Evolutionary conservation across 2,113 vertebrate species (phyloP), one percentile per base, ranked within the genome.

Genomic region (Cebus imitator): DNA sequence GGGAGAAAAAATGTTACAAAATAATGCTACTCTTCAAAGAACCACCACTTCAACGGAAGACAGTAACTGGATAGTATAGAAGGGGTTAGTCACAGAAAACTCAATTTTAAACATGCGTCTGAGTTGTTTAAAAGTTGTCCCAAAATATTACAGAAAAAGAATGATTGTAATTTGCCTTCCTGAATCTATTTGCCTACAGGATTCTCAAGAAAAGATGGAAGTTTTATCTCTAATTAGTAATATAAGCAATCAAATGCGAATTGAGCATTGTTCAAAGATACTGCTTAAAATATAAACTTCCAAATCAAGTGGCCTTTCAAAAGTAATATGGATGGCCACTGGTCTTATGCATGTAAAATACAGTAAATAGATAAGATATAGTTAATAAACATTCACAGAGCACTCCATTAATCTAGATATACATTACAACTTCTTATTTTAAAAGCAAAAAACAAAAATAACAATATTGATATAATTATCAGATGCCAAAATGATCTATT

Each of bases 351-450:
- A 96, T 32, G 50, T 91, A 70, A 90, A 87, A 75, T 58, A 48
- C 0, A 94, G 78, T 48, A 91, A 91, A 78, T 6, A 91, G 43
- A 95, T 32, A 55, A 86, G 95, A 91, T 76, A 45, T 1, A 57
- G 55, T 70, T 82, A 92, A 73, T 80, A 50, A 70, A 88, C 76
- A 48, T 66, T 95, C 68, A 93, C 18, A 45, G 72, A 90, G n/a
- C 58, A 84, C 10, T 97, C 86, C 58, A 95, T 43, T 96, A 58
- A 92, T 85, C 81, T 80, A 93, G 52, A 78, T 8, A 85, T 61
- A 96, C 6, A 80, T 72, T 90, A 96, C 45, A 95, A 87, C 92
- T 92, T 82, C 94, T 94, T 82, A 90, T 97, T 97, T 97, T 78
- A 92, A 97, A 86, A 64, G 48, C 23, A 84, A 83, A 92, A 85